A percentile compares a stretch with the other conserved stretches of the same genome.
phyloP scores from a whole-genome alignment of 2,113 vertebrate genomes.

The Tichodroma muraria region DNA sequence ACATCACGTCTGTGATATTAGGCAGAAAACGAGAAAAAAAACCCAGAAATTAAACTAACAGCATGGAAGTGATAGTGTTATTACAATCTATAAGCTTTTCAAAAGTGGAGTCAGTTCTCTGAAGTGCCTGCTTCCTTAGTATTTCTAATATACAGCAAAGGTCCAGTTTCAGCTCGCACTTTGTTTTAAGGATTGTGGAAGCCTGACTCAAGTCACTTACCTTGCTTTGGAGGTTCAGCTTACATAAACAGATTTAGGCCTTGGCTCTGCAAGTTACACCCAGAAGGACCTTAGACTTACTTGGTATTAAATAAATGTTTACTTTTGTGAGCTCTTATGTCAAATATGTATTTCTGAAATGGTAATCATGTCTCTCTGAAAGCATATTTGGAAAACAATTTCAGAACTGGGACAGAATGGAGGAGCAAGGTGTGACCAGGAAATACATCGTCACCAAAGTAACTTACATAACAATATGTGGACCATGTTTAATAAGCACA shows the following conservation, averaged over 20 bases:
- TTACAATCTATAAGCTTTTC: not conserved
- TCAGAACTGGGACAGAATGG: not conserved
- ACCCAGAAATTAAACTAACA: not conserved
- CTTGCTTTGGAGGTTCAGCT: not conserved
- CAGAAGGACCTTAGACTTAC: not conserved
- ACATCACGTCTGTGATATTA: not conserved
- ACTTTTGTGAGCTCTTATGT: not conserved
- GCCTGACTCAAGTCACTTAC: not conserved
- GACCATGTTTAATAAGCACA: not conserved
- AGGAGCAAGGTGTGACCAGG: not conserved
- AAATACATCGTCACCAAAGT: not conserved
- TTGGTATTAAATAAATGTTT: not conserved
- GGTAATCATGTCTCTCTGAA: not conserved
- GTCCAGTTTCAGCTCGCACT: not conserved
- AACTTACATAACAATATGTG: not conserved
- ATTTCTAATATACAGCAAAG: not conserved
- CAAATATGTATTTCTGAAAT: not conserved
- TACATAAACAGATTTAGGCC: not conserved
- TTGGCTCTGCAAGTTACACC: not conserved
- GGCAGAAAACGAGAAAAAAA: not conserved
- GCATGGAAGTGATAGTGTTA: not conserved
- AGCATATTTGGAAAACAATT: not conserved
- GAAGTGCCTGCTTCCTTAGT: not conserved
- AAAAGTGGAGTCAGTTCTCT: not conserved
- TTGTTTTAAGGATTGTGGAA: not conserved